Evolutionary conservation across 2,113 vertebrate genomes (phyloP), one percentile per base, ranked within the genome.

Genomic region (Epinephelus lanceolatus): DNA sequence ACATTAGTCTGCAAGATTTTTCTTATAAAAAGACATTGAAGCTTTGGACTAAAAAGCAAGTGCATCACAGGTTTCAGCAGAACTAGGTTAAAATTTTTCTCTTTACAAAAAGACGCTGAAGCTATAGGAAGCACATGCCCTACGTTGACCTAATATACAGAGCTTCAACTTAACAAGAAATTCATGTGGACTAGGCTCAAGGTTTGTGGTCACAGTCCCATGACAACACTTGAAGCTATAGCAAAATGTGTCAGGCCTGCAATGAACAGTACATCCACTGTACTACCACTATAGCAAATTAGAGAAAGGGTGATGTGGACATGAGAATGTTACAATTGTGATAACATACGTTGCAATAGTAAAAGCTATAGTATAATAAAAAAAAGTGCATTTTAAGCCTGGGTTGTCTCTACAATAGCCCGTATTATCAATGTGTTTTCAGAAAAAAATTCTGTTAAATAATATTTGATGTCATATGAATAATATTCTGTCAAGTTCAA

Each of bases 151-250:
- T 75, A 10, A 70, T 70, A 52, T 72, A 53, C 59, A 74, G 47
- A 67, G 57, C 11, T 25, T 56, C 23, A 55, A 15, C 61, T 53
- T 15, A 53, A 33, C 18, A 45, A 75, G 10, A 12, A 25, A 68
- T 68, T 65, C 78, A 88, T 21, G n/a, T 71, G 78, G 45, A 37
- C 23, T n/a, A 59, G 81, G 70, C 72, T 71, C 6, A 71, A 23
- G 42, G 47, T 45, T 59, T 51, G 1, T 42, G 25, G 25, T 76
- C 63, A 33, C 5, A 55, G 75, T 80, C 89, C 52, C 53, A 71
- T 79, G 84, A 88, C 6, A 75, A 25, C 53, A 60, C 17, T 72
- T 21, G 6, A 72, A 76, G 55, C 71, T 81, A 62, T n/a, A 80
- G 52, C 75, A 52, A 86, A 65, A 69, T 47, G 37, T 15, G 8